These are phyloP conservation scores for Alviniconcha strummeri DNA, from an alignment of 2,888 invertebrate species.

Conservation along the genomic window DNA sequence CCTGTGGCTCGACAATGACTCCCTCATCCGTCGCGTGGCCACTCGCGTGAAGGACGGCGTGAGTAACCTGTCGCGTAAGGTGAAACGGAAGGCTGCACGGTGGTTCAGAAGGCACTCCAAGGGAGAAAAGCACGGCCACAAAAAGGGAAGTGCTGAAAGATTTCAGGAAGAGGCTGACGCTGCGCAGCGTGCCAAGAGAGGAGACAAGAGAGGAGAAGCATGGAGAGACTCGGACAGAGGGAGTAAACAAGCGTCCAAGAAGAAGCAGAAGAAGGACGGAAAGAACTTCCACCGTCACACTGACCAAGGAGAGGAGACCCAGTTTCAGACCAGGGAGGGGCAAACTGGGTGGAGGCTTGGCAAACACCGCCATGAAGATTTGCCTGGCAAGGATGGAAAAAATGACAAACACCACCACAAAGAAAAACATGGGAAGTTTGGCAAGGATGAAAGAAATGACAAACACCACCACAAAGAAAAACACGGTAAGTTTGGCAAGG, in stretches of 20 bases:
- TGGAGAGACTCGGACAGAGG: not conserved
- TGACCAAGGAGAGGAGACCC: too few species aligned
- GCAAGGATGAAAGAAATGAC: not conserved
- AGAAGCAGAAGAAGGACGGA: not conserved
- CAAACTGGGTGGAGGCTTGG: not conserved
- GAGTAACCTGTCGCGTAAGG: constrained; percentile 9
- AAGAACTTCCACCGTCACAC: too few species aligned
- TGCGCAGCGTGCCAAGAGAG: not conserved
- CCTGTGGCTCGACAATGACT: constrained; percentile 19
- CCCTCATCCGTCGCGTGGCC: constrained; percentile 21
- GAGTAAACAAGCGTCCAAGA: not conserved
- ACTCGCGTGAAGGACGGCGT: constrained; percentile 22
- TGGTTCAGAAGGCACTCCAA: constrained; percentile 21
- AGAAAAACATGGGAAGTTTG: not conserved
- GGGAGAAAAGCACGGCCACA: not conserved
- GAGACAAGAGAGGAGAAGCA: not conserved
- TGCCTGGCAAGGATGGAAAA: not conserved
- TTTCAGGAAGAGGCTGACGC: not conserved
- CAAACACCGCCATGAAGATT: not conserved
- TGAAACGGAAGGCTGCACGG: constrained; percentile 5
- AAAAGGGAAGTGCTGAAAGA: not conserved
- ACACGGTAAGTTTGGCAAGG: not conserved
- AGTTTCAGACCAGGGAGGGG: not conserved
- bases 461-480: not conserved
- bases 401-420: not conserved